phyloP scores from a whole-genome alignment of 2,113 vertebrate genomes.

The Gambusia affinis region DNA sequence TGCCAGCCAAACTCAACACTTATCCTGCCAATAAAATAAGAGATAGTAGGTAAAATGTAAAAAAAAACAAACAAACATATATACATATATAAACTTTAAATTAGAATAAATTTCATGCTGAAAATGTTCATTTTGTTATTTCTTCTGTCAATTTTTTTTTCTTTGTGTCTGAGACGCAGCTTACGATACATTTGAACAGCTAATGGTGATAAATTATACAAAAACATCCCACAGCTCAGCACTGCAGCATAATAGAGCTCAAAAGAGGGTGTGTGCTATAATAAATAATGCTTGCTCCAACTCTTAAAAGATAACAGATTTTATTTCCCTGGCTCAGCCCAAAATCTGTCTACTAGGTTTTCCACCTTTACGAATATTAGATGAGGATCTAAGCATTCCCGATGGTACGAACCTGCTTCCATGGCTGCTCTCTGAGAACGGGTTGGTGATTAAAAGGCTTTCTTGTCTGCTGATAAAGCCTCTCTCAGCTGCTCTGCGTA shows the following conservation, averaged over 20 bases:
- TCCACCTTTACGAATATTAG: constrained; percentile 68
- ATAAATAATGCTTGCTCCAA: constrained; percentile 32
- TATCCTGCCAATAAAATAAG: constrained; percentile 21
- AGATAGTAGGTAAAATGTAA: constrained; percentile 26
- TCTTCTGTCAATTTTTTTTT: constrained; percentile 15
- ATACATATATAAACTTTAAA: constrained; percentile 39
- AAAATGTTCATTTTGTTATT: constrained; percentile 27
- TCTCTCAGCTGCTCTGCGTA: constrained; percentile 43
- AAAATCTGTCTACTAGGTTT: constrained; percentile 49
- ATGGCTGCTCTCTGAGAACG: constrained; percentile 52
- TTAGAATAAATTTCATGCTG: constrained; percentile 46
- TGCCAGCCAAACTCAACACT: constrained; percentile 38
- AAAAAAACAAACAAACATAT: constrained; percentile 8
- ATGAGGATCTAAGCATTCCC: constrained; percentile 56
- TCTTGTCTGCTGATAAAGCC: constrained; percentile 60
- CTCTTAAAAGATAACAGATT: constrained; percentile 56
- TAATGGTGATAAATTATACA: constrained; percentile 53
- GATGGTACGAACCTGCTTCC: constrained; percentile 67
- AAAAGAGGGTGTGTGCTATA: constrained; percentile 21
- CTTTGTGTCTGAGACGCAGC: constrained; percentile 23
- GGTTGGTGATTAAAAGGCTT: constrained; percentile 74
- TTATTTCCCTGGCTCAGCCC: constrained; percentile 62
- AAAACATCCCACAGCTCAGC: constrained; percentile 32
- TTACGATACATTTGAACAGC: constrained; percentile 33
- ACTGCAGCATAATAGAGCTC: constrained; percentile 23